Base-by-base conservation (phyloP, 2,888 invertebrate species). In the Entomobrya multifasciata region DNA sequence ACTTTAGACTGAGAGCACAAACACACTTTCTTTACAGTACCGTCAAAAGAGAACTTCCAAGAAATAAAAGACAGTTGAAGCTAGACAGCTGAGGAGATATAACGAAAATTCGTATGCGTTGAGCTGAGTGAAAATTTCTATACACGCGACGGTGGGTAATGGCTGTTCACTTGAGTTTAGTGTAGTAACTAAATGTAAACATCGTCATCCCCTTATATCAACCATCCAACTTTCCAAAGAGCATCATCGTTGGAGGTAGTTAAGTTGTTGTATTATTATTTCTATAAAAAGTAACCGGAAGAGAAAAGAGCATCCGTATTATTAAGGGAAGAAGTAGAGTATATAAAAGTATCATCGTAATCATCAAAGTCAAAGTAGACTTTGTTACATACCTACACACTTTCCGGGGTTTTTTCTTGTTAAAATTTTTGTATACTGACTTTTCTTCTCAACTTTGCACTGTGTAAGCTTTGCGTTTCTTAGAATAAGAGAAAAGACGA, bases 81-180 rank as follows among this genome's bases (percentile, higher is more conserved):
- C 25, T 36, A 81, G 81, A 70, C 81, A 81, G 81, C 70, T 81
- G 70, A 79, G 65, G 81, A 81, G 81, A 20, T 80, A 70, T 67
- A 36, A 41, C n/a, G n/a, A n/a, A n/a, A n/a, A n/a, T n/a, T n/a
- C n/a, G n/a, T n/a, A n/a, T n/a, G n/a, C n/a, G n/a, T n/a, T n/a
- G n/a, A n/a, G n/a, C n/a, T n/a, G n/a, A n/a, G n/a, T n/a, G 27
- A 70, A 70, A 60, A 2, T 36, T 36, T 36, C 36, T 36, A 8
- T 36, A 36, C 36, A 36, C 36, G 36, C 4, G 5, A 36, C 36
- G 36, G 8, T 4, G 36, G 4, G 36, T 8, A 8, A 8, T 36
- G 36, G 36, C 8, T 4, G 36, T 36, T 36, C 36, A 36, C 8
- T 36, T 36, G 4, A 36, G 36, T 52, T 36, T 8, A 0, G 2